Evolutionary conservation across 2,888 invertebrate genomes (phyloP).

Genomic region (Drosophila barbarae): DNA sequence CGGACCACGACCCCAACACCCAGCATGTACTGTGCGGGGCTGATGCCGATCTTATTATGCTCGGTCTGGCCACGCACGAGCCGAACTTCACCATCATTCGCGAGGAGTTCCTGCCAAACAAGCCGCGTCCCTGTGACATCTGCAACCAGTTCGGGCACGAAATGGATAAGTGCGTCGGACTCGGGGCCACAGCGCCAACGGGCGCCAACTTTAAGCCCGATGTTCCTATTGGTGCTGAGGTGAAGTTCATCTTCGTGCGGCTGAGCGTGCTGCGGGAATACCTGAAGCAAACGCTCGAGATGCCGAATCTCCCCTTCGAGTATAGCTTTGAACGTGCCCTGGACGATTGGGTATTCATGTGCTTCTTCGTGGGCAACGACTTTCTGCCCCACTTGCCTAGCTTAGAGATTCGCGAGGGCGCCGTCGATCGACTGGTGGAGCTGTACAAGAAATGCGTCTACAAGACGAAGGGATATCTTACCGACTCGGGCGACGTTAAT

Average conservation of each 20-base stretch:
- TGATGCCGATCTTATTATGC: constrained; percentile 98
- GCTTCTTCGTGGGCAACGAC: constrained; percentile 99
- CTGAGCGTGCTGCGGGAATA: constrained; percentile 96
- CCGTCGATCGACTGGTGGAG: constrained; percentile 94
- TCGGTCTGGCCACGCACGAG: constrained; percentile 98
- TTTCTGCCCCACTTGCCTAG: constrained; percentile 99
- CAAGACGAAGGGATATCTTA: constrained; percentile 96
- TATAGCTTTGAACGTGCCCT: constrained; percentile 97
- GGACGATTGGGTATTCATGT: constrained; percentile 99
- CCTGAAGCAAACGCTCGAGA: constrained; percentile 90
- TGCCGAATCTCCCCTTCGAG: constrained; percentile 95
- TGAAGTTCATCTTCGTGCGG: constrained; percentile 95
- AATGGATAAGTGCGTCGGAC: constrained; percentile 94
- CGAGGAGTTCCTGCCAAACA: constrained; percentile 99
- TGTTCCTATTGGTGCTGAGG: constrained; percentile 85
- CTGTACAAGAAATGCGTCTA: constrained; percentile 97
- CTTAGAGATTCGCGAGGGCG: constrained; percentile 97
- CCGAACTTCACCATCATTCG: constrained; percentile 99
- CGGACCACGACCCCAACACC: constrained; percentile 98
- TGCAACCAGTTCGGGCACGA: constrained; percentile 96
- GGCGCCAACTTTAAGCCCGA: constrained; percentile 80
- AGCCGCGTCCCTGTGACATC: constrained; percentile 96
- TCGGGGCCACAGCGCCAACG: constrained; percentile 82
- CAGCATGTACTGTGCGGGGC: constrained; percentile 98
- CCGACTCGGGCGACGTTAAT: constrained; percentile 96